Evolutionary conservation across 1,140 invertebrate species (phyloP).

Genomic region (Pomacea maculata): DNA sequence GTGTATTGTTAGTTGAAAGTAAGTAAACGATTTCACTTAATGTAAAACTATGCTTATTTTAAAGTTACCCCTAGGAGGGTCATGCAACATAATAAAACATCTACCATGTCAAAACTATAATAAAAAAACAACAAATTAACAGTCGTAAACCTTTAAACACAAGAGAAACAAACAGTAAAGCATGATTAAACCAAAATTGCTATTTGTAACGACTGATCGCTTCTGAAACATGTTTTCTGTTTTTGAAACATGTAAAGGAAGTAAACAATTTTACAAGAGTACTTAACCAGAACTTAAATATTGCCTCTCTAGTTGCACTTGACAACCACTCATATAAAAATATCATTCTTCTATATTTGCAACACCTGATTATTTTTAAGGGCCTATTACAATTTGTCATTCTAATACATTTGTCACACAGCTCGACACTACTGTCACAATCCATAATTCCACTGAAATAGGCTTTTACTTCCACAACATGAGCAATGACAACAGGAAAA

Average conservation of each 20-base stretch:
- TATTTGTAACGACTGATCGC: neutral
- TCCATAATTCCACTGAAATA: too few relatives aligned
- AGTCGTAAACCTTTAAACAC: neutral
- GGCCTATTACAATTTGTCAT: too few relatives aligned
- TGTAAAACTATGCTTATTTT: neutral
- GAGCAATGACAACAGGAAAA: too few relatives aligned
- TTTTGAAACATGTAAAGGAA: neutral
- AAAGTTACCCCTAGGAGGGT: neutral
- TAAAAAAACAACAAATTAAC: neutral
- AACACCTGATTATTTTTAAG: too few relatives aligned
- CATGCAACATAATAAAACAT: neutral
- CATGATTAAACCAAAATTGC: neutral
- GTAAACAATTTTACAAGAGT: neutral
- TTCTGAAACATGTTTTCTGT: neutral
- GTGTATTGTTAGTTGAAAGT: neutral
- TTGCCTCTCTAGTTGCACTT: neutral
- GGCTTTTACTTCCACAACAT: too few relatives aligned
- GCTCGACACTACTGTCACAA: too few relatives aligned
- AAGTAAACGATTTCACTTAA: neutral
- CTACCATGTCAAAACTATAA: neutral
- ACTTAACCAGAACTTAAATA: neutral
- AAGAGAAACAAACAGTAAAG: neutral
- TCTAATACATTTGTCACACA: too few relatives aligned
- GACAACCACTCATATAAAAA: too few relatives aligned
- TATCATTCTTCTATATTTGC: too few relatives aligned